Conservation (phyloP, 2,888 invertebrate species). For the Blera fallax region DNA sequence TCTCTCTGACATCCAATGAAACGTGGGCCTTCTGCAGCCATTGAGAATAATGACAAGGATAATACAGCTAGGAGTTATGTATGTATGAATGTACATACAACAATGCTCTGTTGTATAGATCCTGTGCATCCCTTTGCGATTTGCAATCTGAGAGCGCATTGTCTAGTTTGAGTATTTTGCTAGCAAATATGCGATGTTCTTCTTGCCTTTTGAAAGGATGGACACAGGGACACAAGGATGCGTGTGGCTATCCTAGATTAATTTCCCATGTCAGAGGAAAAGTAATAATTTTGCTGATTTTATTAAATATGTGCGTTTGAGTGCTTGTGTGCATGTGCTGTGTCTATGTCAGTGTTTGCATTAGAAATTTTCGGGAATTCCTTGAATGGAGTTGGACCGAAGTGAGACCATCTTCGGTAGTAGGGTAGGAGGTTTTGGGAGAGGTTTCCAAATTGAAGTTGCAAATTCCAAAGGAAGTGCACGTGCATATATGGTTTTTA, state of each 20-base stretch:
- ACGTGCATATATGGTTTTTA: not conserved
- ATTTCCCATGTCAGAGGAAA: constrained; percentile 64
- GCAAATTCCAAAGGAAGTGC: constrained; percentile 35
- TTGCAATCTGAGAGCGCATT: constrained; percentile 60
- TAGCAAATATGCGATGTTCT: constrained; percentile 52
- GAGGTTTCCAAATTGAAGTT: constrained; percentile 8
- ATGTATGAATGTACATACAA: not conserved
- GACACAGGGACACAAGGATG: constrained; percentile 15
- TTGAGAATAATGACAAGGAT: constrained; percentile 53
- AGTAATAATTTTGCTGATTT: constrained; percentile 70
- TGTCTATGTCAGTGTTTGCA: not conserved
- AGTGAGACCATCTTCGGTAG: not conserved
- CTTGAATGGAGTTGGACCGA: constrained; percentile 8
- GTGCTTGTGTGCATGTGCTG: not conserved
- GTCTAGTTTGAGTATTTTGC: constrained; percentile 59
- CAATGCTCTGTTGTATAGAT: not conserved
- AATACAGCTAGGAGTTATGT: constrained; percentile 18
- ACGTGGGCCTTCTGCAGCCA: constrained; percentile 12
- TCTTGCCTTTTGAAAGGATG: constrained; percentile 10
- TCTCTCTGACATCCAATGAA: constrained; percentile 31
- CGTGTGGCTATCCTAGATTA: constrained; percentile 56
- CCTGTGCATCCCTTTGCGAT: constrained; percentile 44
- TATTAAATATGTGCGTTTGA: constrained; percentile 49
- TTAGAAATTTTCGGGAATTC: constrained; percentile 37
- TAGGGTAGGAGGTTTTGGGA: not conserved